A percentile compares a stretch with the other conserved stretches of the same genome.
Conservation (phyloP, 2,797 vertebrate genomes). For the Octomys mimax region DNA sequence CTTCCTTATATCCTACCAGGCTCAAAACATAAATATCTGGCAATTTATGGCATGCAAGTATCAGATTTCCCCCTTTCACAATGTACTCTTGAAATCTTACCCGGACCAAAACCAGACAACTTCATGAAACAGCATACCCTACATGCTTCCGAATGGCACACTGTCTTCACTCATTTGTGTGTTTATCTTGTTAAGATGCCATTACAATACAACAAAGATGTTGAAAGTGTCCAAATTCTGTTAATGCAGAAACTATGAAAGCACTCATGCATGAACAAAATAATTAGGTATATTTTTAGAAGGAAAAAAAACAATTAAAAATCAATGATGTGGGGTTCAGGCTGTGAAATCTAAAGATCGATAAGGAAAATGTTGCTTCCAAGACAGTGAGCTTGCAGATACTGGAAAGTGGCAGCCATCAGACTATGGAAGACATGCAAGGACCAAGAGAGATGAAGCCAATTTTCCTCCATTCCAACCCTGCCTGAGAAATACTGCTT, state of each 20-base stretch:
- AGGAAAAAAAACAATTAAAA: not conserved
- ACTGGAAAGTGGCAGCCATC: not conserved
- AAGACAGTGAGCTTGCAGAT: not conserved
- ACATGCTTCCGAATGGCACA: not conserved
- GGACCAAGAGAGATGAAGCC: not conserved
- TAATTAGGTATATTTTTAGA: not conserved
- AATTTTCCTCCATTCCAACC: not conserved
- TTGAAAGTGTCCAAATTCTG: not conserved
- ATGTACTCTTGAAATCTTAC: not conserved
- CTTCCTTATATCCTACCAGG: not conserved
- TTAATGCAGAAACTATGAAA: not conserved
- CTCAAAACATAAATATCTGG: not conserved
- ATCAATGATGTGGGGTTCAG: not conserved
- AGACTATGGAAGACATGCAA: not conserved
- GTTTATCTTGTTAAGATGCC: not conserved
- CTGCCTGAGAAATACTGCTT: not conserved
- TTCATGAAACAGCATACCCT: not conserved
- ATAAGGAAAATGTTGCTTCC: not conserved
- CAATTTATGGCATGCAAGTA: not conserved
- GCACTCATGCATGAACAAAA: not conserved
- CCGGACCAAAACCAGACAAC: not conserved
- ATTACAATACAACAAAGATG: not conserved
- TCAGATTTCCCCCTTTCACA: not conserved
- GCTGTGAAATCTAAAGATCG: not conserved
- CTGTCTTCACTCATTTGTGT: not conserved